Conservation (phyloP, 2,797 vertebrate genomes). For the Brachyrhaphis roseni region DNA sequence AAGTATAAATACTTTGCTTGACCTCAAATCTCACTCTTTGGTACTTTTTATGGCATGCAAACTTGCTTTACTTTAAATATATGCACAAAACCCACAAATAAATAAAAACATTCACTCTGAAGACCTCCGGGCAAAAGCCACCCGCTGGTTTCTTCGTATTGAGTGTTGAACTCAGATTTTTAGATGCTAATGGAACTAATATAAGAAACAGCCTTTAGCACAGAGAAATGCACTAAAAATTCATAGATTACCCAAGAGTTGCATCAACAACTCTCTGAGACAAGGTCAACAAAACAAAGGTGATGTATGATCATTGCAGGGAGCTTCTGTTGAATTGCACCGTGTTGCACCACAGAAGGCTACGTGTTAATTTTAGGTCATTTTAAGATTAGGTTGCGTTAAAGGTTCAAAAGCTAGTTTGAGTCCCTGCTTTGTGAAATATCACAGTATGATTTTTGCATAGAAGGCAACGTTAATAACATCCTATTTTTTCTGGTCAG, state of each 20-base stretch:
- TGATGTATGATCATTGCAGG: slow-evolving; percentile 13
- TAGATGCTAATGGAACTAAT: slow-evolving; percentile 13
- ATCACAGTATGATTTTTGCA: neutral
- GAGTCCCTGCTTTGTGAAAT: neutral
- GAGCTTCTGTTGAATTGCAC: slow-evolving; percentile 6
- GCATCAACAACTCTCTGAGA: slow-evolving; percentile 22
- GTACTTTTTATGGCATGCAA: slow-evolving; percentile 2
- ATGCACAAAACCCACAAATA: slow-evolving; percentile 26
- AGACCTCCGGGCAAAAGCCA: slow-evolving; percentile 24
- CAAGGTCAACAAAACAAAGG: slow-evolving; percentile 27
- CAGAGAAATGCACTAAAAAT: neutral
- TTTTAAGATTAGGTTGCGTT: neutral
- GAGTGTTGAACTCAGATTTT: neutral
- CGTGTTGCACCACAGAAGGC: slow-evolving; percentile 5
- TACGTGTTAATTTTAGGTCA: slow-evolving; percentile 5
- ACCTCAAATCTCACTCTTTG: slow-evolving; percentile 16
- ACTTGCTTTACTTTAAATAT: slow-evolving; percentile 7
- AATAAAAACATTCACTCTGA: slow-evolving; percentile 24
- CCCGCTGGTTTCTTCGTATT: slow-evolving; percentile 11
- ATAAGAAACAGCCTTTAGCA: slow-evolving; percentile 1
- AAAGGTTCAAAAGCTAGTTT: slow-evolving; percentile 2
- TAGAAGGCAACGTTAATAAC: neutral
- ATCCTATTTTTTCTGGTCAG: neutral
- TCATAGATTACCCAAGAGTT: slow-evolving; percentile 16
- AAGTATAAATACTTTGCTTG: neutral